Evolutionary conservation across 2,113 vertebrate genomes (phyloP).

Genomic region (Lagopus muta): DNA sequence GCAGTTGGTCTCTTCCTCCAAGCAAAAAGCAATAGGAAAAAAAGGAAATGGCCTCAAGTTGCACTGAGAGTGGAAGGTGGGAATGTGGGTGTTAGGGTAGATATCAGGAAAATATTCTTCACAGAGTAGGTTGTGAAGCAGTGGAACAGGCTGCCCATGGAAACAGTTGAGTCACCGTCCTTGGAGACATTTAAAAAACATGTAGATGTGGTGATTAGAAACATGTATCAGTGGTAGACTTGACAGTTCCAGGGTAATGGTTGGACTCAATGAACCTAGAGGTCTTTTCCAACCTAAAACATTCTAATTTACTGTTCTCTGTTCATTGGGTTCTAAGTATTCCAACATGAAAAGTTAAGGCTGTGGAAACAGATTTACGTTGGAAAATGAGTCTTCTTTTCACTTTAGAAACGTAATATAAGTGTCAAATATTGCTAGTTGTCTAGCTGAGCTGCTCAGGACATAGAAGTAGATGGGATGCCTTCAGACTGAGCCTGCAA

Average conservation of each 20-base stretch:
- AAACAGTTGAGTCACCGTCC: too few species aligned
- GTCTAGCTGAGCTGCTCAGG: background rate
- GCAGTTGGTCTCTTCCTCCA: background rate
- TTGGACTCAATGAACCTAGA: background rate
- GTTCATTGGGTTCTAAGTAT: background rate
- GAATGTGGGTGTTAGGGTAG: background rate
- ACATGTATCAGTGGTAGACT: background rate
- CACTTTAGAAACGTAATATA: background rate
- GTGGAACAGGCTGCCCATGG: background rate
- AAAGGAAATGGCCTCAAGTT: background rate
- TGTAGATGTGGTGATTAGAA: background rate
- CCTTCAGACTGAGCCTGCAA: background rate
- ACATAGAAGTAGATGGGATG: rapidly evolving
- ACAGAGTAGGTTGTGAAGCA: background rate
- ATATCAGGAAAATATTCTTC: background rate
- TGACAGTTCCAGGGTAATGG: background rate
- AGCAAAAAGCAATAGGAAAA: background rate
- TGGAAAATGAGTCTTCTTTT: background rate
- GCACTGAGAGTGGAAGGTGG: too few species aligned
- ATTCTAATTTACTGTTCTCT: background rate
- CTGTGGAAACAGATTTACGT: background rate
- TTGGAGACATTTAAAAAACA: background rate
- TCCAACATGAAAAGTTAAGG: background rate
- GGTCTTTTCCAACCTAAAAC: background rate
- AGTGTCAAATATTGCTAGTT: background rate